These are phyloP conservation scores for Plecotus auritus DNA, from an alignment of 2,113 vertebrate species.

Conservation along the genomic window DNA sequence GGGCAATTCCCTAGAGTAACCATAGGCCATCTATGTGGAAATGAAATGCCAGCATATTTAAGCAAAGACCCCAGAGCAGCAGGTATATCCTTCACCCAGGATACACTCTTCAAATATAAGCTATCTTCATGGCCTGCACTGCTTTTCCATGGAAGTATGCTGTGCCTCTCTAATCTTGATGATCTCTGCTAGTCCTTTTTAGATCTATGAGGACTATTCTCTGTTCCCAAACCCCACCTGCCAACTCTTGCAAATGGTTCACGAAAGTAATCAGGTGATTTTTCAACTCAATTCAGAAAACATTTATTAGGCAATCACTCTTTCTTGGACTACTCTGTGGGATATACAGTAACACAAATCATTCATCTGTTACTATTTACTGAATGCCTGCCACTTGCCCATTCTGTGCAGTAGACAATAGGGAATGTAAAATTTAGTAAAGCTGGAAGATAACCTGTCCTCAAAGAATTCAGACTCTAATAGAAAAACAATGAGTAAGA, in stretches of 20 bases:
- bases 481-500: neutral
- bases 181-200: neutral
- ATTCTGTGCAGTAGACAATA: neutral
- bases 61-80: neutral
- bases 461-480: neutral
- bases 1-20: neutral
- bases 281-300: neutral
- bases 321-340: neutral
- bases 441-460: neutral
- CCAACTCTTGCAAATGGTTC: neutral
- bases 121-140: no score
- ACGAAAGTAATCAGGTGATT: neutral
- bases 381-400: neutral
- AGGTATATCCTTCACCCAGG: no score
- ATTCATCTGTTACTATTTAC: neutral
- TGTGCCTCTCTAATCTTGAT: neutral
- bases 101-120: neutral
- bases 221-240: neutral
- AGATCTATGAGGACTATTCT: neutral
- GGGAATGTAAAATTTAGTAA: neutral
- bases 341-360: neutral
- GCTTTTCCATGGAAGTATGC: neutral
- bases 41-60: neutral
- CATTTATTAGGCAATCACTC: neutral
- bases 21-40: neutral